Evolutionary conservation across 2,888 invertebrate genomes (phyloP).

Genomic region (Andrena minutula): DNA sequence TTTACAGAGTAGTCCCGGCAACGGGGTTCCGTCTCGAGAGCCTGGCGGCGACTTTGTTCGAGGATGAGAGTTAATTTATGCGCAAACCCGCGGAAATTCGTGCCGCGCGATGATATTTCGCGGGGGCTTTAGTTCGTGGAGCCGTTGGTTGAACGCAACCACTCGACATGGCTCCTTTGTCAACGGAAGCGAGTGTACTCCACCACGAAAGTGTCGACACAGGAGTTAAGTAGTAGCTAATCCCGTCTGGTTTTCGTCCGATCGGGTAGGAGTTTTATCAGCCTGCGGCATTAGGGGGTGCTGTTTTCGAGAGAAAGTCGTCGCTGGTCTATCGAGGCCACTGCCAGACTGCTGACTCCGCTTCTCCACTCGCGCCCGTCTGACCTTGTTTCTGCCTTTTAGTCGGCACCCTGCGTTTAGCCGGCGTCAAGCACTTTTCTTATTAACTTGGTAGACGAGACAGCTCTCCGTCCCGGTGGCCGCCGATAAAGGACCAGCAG

Average conservation of each 20-base stretch:
- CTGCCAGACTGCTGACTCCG: constrained; percentile 44
- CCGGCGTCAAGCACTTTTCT: constrained; percentile 36
- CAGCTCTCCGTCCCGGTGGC: background rate
- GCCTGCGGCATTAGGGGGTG: background rate
- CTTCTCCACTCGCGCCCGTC: constrained; percentile 26
- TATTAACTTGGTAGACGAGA: constrained; percentile 24
- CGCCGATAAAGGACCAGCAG: constrained; percentile 12
- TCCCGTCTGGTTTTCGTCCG: background rate
- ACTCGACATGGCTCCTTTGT: background rate
- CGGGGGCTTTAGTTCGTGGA: background rate
- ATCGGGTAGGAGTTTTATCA: constrained; percentile 14
- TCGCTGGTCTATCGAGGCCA: constrained; percentile 1
- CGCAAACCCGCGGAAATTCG: background rate
- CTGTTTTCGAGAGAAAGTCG: constrained; percentile 32
- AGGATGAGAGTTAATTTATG: constrained; percentile 6
- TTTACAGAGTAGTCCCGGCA: background rate
- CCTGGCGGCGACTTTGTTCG: background rate
- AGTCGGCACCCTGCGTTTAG: constrained; percentile 13
- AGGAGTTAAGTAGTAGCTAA: constrained; percentile 20
- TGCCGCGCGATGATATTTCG: background rate
- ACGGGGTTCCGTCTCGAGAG: background rate
- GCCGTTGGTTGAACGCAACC: background rate
- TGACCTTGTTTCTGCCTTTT: constrained; percentile 29
- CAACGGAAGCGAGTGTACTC: background rate
- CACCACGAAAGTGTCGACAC: background rate